phyloP scores from a whole-genome alignment of 2,888 invertebrate species.

The Monoplex corrugatus region DNA sequence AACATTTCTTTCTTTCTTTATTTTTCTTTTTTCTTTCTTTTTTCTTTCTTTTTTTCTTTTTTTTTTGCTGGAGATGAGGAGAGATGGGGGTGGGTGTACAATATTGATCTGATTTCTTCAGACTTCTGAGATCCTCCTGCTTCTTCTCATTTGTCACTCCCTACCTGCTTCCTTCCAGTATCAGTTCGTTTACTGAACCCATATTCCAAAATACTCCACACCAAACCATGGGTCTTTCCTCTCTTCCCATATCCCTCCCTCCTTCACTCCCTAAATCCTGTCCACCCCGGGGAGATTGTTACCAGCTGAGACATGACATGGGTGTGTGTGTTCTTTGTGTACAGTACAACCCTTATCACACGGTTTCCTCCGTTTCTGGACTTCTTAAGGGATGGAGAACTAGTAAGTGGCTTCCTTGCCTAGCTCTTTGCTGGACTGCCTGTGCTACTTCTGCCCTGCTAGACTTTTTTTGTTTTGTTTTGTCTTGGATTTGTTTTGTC shows the following conservation, averaged over 20 bases:
- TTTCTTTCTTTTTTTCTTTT: too few species aligned
- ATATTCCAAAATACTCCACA: neutral
- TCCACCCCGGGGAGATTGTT: neutral
- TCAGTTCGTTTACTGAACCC: too few species aligned
- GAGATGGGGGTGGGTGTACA: too few species aligned
- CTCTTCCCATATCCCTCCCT: neutral
- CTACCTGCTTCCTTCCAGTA: neutral
- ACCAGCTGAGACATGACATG: neutral
- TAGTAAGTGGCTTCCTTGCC: slow-evolving; percentile 80
- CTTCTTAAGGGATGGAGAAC: slow-evolving; percentile 90
- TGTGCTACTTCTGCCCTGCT: neutral
- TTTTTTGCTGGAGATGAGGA: too few species aligned
- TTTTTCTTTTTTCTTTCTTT: neutral
- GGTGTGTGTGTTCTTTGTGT: slow-evolving; percentile 27
- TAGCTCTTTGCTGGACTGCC: neutral
- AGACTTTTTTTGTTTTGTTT: neutral
- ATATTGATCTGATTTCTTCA: too few species aligned
- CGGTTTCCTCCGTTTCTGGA: slow-evolving; percentile 91
- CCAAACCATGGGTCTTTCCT: neutral
- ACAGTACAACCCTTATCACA: slow-evolving; percentile 88
- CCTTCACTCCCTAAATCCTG: neutral
- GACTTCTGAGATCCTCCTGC: neutral
- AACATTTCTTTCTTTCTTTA: neutral
- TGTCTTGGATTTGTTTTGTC: neutral
- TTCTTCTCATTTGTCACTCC: neutral